Percentiles rank a stretch among this genome's conserved stretches.
phyloP scores from a whole-genome alignment of 2,113 vertebrate species.

The Chunga burmeisteri region DNA sequence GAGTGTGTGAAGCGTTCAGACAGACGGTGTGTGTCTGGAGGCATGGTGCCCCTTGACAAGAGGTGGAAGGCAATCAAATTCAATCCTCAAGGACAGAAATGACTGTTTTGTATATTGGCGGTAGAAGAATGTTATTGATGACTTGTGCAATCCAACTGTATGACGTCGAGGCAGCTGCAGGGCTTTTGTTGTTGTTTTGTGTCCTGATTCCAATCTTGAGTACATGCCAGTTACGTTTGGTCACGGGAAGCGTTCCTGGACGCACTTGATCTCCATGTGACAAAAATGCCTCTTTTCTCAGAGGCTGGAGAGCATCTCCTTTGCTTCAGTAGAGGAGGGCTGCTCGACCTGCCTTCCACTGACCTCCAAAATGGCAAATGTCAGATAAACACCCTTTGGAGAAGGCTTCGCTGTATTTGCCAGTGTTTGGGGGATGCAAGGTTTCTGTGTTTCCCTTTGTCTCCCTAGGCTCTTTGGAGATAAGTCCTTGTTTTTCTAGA shows the following conservation, averaged over 20 bases:
- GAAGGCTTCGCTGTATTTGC: neutral
- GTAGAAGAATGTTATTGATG: neutral
- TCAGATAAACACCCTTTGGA: neutral
- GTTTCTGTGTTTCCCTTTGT: neutral
- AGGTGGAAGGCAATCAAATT: neutral
- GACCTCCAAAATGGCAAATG: neutral
- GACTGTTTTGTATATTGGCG: neutral
- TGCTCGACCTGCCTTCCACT: neutral
- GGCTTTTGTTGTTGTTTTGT: constrained; percentile 1
- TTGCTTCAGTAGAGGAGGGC: neutral
- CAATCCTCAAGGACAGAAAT: neutral
- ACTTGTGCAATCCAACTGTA: constrained; percentile 7
- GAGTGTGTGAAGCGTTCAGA: neutral
- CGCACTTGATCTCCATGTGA: neutral
- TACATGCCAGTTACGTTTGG: neutral
- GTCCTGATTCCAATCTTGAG: constrained; percentile 6
- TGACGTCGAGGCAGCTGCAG: neutral
- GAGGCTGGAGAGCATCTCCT: neutral
- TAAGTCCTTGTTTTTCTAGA: neutral
- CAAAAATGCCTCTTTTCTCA: neutral
- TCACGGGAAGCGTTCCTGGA: neutral
- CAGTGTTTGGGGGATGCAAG: neutral
- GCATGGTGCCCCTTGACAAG: neutral
- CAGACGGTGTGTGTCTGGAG: neutral
- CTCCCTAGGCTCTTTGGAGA: neutral